A percentile compares a stretch with the other conserved stretches of the same genome.
phyloP scores from a whole-genome alignment of 92 coral and sea anemone genomes.

The Metridium senile region DNA sequence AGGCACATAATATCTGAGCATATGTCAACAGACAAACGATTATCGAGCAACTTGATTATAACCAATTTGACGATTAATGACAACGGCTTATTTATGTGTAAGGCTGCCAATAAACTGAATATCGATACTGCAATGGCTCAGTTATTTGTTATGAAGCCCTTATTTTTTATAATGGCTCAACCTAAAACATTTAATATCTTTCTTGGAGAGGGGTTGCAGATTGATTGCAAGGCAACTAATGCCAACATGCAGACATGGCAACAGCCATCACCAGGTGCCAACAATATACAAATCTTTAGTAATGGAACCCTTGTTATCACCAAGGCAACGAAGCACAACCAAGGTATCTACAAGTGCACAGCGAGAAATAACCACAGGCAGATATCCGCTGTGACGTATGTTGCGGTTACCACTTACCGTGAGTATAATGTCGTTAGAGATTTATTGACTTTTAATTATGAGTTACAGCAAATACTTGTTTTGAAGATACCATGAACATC shows the following conservation, averaged over 20 bases:
- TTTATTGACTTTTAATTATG: too few relatives aligned
- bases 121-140: conserved; percentile 1
- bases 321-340: not conserved
- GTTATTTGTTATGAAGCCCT: not conserved
- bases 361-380: conserved; percentile 12
- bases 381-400: conserved; percentile 4
- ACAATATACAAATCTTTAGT: not conserved
- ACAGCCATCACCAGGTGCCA: not conserved
- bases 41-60: conserved; percentile 9
- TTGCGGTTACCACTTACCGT: not conserved
- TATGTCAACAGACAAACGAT: not conserved
- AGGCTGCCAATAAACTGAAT: conserved; percentile 17
- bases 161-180: conserved; percentile 2
- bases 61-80: not conserved
- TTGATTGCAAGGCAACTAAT: conserved; percentile 15
- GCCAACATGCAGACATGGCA: conserved; percentile 3
- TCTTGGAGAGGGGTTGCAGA: not conserved
- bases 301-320: conserved; percentile 25
- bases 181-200: not conserved
- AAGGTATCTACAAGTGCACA: conserved; percentile 16
- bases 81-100: conserved; percentile 17
- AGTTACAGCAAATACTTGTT: too few relatives aligned
- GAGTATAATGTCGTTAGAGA: too few relatives aligned
- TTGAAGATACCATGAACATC: too few relatives aligned
- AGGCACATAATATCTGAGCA: conserved; percentile 8